Evolutionary conservation across 2,888 invertebrate species (phyloP).

Genomic region (Koerneria pararmatus): DNA sequence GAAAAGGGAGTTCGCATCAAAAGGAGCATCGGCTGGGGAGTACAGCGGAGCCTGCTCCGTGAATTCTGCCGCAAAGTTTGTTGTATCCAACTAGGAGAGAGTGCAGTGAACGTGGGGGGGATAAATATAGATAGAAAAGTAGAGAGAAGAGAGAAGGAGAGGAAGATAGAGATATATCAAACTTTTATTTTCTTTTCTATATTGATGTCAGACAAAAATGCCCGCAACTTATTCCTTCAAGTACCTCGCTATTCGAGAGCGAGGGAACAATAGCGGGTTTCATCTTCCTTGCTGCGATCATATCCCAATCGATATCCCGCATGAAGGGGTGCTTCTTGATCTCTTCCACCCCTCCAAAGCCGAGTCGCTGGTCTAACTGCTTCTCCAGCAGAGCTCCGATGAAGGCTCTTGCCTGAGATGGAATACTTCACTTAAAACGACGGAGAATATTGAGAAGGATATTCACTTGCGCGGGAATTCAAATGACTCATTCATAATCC

Average conservation of each 20-base stretch:
- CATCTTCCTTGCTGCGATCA: constrained; percentile 74
- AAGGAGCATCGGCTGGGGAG: constrained; percentile 83
- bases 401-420: constrained; percentile 71
- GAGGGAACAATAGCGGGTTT: constrained; percentile 86
- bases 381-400: constrained; percentile 80
- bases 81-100: constrained; percentile 75
- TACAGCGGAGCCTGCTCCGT: constrained; percentile 85
- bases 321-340: constrained; percentile 68
- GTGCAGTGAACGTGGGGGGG: not conserved
- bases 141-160: no score
- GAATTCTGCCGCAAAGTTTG: constrained; percentile 94
- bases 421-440: no score
- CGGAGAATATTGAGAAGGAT: no score
- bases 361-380: constrained; percentile 80
- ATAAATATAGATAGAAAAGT: no score
- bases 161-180: no score
- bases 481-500: no score
- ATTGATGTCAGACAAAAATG: no score
- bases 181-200: no score
- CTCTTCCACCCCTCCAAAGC: constrained; percentile 82
- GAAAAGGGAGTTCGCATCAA: constrained; percentile 58
- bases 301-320: constrained; percentile 76
- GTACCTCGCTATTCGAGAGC: constrained; percentile 70
- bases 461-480: no score
- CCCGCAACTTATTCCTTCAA: no score